A percentile compares a stretch with the other conserved stretches of the same genome.
phyloP scores from a whole-genome alignment of 1,140 invertebrate species.

The Tigriopus japonicus region DNA sequence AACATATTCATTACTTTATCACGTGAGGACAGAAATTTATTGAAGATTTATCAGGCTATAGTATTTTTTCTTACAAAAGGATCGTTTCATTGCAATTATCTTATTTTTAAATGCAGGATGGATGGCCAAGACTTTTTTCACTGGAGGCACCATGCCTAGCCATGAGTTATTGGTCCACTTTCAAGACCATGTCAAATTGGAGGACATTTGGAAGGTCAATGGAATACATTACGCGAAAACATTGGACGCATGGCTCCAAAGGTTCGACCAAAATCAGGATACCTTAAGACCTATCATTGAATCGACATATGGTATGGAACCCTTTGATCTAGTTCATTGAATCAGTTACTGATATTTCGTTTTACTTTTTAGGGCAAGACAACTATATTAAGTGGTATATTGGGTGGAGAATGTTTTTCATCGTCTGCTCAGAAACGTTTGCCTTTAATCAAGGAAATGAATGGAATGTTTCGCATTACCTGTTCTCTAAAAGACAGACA shows the following conservation, averaged over 20 bases:
- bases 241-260: background rate
- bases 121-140: conserved; percentile 11
- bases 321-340: too few relatives aligned
- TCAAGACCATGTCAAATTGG: conserved; percentile 4
- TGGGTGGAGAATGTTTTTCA: background rate
- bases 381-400: background rate
- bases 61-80: too few relatives aligned
- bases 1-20: background rate
- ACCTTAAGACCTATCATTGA: background rate
- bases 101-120: background rate
- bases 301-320: background rate
- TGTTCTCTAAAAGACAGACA: background rate
- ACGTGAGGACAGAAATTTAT: too few relatives aligned
- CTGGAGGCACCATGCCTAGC: conserved; percentile 6
- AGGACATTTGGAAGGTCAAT: background rate
- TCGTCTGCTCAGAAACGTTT: background rate
- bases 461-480: background rate
- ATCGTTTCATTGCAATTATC: background rate
- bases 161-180: conserved; percentile 6
- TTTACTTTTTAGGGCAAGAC: background rate
- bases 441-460: background rate
- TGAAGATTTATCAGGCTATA: too few relatives aligned
- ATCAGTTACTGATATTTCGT: background rate
- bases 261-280: background rate
- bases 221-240: background rate